phyloP scores from a whole-genome alignment of 2,113 vertebrate species.

The Mesoclemmys tuberculata region DNA sequence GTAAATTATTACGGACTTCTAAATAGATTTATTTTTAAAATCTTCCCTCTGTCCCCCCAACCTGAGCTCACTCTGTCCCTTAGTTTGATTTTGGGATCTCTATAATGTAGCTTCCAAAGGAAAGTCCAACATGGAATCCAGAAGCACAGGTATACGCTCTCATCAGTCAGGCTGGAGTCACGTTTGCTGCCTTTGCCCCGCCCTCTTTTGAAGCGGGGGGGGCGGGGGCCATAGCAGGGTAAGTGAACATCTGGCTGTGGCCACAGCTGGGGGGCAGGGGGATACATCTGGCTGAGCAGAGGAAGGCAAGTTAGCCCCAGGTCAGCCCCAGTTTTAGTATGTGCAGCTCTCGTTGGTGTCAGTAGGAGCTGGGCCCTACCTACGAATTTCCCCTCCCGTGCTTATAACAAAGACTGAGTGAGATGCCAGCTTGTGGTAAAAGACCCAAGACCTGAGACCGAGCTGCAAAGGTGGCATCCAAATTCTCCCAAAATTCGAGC shows the following conservation, averaged over 20 bases:
- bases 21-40: neutral
- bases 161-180: neutral
- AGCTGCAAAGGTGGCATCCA: neutral
- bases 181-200: neutral
- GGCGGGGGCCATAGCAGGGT: neutral
- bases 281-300: neutral
- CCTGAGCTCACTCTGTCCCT: neutral
- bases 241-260: neutral
- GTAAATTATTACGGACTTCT: neutral
- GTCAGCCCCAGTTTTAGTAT: neutral
- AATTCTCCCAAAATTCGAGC: accelerated
- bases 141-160: neutral
- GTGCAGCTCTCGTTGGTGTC: neutral
- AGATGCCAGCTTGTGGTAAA: neutral
- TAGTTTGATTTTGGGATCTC: neutral
- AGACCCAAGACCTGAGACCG: neutral
- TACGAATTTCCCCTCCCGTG: neutral
- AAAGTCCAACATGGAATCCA: neutral
- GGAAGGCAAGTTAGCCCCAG: neutral
- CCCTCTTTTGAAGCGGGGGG: neutral
- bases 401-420: neutral
- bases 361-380: neutral
- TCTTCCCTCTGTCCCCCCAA: neutral
- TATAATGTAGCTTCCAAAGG: neutral
- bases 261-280: neutral